These are phyloP conservation scores for Carcinoscorpius rotundicauda DNA, from an alignment of 1,140 invertebrate species.

Conservation along the genomic window DNA sequence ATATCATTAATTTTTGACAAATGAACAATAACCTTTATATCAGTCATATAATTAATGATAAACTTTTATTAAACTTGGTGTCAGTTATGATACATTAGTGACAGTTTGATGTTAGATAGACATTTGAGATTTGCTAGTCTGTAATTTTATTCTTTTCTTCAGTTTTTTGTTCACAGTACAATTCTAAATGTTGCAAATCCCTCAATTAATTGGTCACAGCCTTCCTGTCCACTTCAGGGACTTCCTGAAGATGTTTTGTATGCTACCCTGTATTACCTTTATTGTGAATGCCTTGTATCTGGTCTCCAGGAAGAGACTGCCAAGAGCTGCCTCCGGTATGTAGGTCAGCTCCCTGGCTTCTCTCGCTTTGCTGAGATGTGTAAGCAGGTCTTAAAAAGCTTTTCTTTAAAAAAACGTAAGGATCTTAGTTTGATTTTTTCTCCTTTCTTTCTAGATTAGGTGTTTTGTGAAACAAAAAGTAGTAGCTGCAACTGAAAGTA, in stretches of 20 bases:
- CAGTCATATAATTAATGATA: too few species aligned
- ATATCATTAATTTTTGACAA: too few species aligned
- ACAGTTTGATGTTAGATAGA: too few species aligned
- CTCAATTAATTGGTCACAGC: slow-evolving; percentile 40
- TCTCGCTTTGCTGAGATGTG: slow-evolving; percentile 42
- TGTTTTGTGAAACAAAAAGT: too few species aligned
- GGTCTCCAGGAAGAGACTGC: slow-evolving; percentile 43
- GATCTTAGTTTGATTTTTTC: background rate
- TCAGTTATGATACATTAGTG: too few species aligned
- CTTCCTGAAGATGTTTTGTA: slow-evolving; percentile 45
- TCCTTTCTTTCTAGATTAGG: too few species aligned
- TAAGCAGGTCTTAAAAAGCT: slow-evolving; percentile 45
- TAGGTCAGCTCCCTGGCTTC: slow-evolving; percentile 38
- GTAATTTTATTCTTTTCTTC: slow-evolving; percentile 17
- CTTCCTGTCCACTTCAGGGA: slow-evolving; percentile 34
- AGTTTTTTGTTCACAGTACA: slow-evolving; percentile 49
- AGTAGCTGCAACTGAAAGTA: too few species aligned
- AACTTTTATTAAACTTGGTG: too few species aligned
- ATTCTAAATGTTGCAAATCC: slow-evolving; percentile 43
- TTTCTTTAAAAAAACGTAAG: slow-evolving; percentile 48
- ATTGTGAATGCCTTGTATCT: slow-evolving; percentile 47
- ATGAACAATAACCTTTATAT: too few species aligned
- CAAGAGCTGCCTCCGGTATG: slow-evolving; percentile 39
- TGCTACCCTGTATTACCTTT: slow-evolving; percentile 47
- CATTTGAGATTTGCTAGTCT: too few species aligned